These are phyloP conservation scores for Metacarcinus magister DNA, from an alignment of 2,888 invertebrate genomes.

Conservation along the genomic window DNA sequence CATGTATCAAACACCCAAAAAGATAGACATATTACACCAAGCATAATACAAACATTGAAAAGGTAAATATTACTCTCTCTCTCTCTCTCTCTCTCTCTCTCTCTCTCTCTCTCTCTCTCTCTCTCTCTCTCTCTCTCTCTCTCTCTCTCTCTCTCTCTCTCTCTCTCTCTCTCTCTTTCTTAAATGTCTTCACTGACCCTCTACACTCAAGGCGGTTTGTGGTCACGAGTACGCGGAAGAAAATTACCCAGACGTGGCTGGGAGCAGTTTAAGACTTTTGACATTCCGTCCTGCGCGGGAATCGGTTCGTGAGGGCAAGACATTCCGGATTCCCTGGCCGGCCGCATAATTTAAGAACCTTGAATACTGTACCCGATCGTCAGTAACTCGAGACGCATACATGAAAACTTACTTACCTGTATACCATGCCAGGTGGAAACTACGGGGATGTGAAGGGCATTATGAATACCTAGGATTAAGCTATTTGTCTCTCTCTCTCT, in stretches of 20 bases:
- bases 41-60: not conserved
- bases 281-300: not conserved
- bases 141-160: not conserved
- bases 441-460: not conserved
- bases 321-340: not conserved
- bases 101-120: no score
- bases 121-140: not conserved
- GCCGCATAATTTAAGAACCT: not conserved
- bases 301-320: slow-evolving; percentile 41
- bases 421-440: not conserved
- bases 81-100: no score
- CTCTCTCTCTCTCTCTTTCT: not conserved
- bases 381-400: slow-evolving; percentile 18
- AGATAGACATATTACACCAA: not conserved
- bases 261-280: not conserved
- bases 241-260: not conserved
- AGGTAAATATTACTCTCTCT: no score
- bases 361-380: not conserved
- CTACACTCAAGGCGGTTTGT: not conserved
- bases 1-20: not conserved
- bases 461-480: not conserved
- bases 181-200: not conserved
- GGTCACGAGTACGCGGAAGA: not conserved
- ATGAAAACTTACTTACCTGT: not conserved
- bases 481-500: not conserved